Conservation (phyloP, 2,888 invertebrate genomes). For the Sinohyriopsis cumingii region DNA sequence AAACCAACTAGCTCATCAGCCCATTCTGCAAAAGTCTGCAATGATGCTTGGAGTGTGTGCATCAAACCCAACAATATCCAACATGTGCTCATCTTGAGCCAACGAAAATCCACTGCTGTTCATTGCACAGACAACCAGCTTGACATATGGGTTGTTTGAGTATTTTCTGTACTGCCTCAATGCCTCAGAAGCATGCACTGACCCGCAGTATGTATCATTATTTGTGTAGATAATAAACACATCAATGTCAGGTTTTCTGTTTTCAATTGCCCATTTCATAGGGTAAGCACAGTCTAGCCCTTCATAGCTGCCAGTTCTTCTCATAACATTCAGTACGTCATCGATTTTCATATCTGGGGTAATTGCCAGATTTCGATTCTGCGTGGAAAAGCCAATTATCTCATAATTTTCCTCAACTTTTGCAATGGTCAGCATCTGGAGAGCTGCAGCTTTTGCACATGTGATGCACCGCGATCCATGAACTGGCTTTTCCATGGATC, state of each 20-base stretch:
- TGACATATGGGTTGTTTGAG: constrained; percentile 58
- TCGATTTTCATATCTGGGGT: constrained; percentile 26
- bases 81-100: constrained; percentile 70
- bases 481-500: constrained; percentile 70
- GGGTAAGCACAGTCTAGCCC: constrained; percentile 56
- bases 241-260: constrained; percentile 77
- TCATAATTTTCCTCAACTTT: constrained; percentile 49
- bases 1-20: no score
- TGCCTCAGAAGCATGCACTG: constrained; percentile 74
- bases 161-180: constrained; percentile 77
- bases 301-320: background rate
- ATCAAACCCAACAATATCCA: constrained; percentile 71
- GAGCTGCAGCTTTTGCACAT: constrained; percentile 76
- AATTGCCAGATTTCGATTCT: constrained; percentile 33
- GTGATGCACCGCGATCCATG: constrained; percentile 51
- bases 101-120: constrained; percentile 64
- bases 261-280: constrained; percentile 77
- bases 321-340: constrained; percentile 27
- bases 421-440: constrained; percentile 62
- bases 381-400: constrained; percentile 38
- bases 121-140: constrained; percentile 61
- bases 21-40: constrained; percentile 47
- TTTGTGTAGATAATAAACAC: constrained; percentile 83
- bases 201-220: constrained; percentile 63
- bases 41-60: constrained; percentile 67